These are phyloP conservation scores for Podarcis cretensis DNA, from an alignment of 2,113 vertebrate species.

Conservation along the genomic window DNA sequence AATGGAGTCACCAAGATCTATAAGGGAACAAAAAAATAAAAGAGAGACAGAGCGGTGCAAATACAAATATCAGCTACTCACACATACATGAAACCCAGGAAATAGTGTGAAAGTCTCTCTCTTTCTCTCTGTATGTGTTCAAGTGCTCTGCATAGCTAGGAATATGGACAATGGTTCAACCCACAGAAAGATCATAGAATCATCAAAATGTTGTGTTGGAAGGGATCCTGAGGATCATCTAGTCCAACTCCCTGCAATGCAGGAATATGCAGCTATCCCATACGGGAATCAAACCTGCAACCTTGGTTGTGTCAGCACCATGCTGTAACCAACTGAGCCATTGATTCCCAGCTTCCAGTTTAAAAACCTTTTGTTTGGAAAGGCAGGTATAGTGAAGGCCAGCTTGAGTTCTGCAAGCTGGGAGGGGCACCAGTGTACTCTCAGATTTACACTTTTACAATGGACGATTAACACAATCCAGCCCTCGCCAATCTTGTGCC, in stretches of 20 bases:
- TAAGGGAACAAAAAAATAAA: slow-evolving; percentile 20
- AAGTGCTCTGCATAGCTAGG: accelerated
- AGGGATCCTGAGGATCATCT: too few species aligned
- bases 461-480: too few species aligned
- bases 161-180: neutral
- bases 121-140: accelerated
- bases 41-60: slow-evolving; percentile 9
- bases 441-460: neutral
- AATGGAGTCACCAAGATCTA: slow-evolving; percentile 41
- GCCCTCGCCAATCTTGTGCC: too few species aligned
- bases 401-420: neutral
- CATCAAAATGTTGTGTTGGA: too few species aligned
- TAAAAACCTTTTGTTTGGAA: neutral
- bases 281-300: too few species aligned
- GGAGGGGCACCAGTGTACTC: too few species aligned
- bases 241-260: too few species aligned
- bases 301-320: too few species aligned
- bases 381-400: neutral
- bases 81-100: neutral
- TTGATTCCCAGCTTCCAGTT: neutral
- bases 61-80: neutral
- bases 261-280: too few species aligned
- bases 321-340: neutral
- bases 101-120: neutral
- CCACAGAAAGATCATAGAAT: too few species aligned